Evolutionary conservation across 2,113 vertebrate species (phyloP), one percentile per base, ranked within the genome.

Genomic region (Oryctolagus cuniculus): DNA sequence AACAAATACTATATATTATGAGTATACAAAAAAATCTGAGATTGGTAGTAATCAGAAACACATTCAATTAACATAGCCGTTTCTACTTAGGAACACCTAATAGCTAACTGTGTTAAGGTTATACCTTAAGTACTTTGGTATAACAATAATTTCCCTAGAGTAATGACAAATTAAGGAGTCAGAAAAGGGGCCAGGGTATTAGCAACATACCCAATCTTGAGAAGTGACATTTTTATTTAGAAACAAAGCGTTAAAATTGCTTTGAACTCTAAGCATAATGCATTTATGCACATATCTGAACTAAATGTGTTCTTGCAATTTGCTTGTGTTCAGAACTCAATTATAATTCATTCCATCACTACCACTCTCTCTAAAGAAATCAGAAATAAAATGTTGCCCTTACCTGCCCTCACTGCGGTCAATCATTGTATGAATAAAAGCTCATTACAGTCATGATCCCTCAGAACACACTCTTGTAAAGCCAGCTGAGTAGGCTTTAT

Each of bases 241-340:
- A 87, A 97, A 75, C 12, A 86, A 94, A 93, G 75, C 34, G 61
- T 79, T 34, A 66, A 85, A 90, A 86, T 77, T 72, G 9, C 49
- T 87, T 63, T 34, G 61, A 74, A 73, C 44, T 89, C 12, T 86
- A 95, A 79, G 29, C 9, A 87, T 53, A 85, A 87, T 51, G 16
- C 5, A 63, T 81, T 67, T 92, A 27, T 87, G 24, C 16, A 53
- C 10, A 84, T 93, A 25, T 80, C 51, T 61, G 78, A 86, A 73
- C 16, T 92, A 70, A 69, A 72, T 72, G 58, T 63, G 55, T 81
- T 31, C 58, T 82, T 77, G 17, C 75, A 38, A 63, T 94, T 82
- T 77, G 36, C 55, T 78, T 36, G 63, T 63, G 49, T 73, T 94
- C 74, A 87, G 63, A 93, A 95, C 31, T 72, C 63, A 85, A 29